These are phyloP conservation scores for Limnephilus rhombicus DNA, from an alignment of 2,888 invertebrate species.

Conservation along the genomic window DNA sequence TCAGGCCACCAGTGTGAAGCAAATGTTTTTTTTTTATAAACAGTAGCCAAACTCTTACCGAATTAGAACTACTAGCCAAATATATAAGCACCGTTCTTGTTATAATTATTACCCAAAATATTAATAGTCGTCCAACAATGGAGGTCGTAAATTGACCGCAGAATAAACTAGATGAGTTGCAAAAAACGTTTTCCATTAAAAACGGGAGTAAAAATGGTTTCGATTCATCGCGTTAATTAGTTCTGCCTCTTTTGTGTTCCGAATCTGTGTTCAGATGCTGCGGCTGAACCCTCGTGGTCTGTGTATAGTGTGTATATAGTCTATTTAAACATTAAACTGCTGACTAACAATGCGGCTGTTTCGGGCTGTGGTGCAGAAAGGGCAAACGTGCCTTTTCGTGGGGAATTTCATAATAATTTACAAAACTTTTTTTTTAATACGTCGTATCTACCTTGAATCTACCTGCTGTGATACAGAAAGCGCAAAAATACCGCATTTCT, in stretches of 20 bases:
- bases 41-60: no score
- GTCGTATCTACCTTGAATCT: neutral
- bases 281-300: neutral
- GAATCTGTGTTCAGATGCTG: neutral
- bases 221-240: constrained; percentile 27
- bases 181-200: neutral
- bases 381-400: neutral
- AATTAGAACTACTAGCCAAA: no score
- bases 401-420: neutral
- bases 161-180: constrained; percentile 9
- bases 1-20: no score
- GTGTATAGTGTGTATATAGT: neutral
- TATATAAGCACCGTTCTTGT: no score
- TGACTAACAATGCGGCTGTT: neutral
- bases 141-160: neutral
- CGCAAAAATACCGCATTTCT: no score
- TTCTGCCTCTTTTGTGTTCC: constrained; percentile 25
- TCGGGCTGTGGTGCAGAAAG: neutral
- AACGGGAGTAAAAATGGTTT: constrained; percentile 16
- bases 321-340: no score
- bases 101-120: no score
- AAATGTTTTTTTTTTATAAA: no score
- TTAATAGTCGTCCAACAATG: neutral
- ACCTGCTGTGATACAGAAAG: neutral
- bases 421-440: neutral